Evolutionary conservation across 1,140 invertebrate species (phyloP), one percentile per base, ranked within the genome.

Genomic region (Drosophila sp.): DNA sequence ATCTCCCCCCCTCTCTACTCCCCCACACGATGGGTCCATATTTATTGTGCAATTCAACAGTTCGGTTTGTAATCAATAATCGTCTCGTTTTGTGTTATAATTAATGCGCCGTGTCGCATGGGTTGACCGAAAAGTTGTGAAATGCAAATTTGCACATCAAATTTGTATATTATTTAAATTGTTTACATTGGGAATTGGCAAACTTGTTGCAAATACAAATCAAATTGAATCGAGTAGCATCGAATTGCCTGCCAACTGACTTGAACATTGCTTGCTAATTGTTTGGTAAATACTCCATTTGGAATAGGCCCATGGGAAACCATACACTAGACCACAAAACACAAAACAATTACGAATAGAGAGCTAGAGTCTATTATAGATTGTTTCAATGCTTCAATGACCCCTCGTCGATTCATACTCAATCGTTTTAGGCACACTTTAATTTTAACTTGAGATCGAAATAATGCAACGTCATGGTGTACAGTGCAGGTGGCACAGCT

Each of bases 11-110:
- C 58, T 23, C 23, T 41, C 40, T 55, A 27, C n/a, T 23, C 6
- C 1, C 17, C 1, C 44, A 50, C 6, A 27, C 41, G 25, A 30
- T 33, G 11, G 25, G 30, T 47, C 17, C 11, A 32, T 56, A 58
- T 64, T 7, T 29, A 61, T 67, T 74, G 72, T 57, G 63, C 63
- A 67, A 61, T 65, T 60, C n/a, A 54, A 47, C 55, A 40, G 8
- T 29, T 41, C 30, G 40, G 40, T 75, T 68, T 29, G 58, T 58
- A 75, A 75, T 58, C 72, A 41, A 41, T 54, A 58, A 75, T 62
- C 65, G 65, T 47, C 27, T 41, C 33, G 38, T 58, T 75, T 61
- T 62, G 56, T 44, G 58, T 76, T 76, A 61, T 70, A 73, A 73
- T 72, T 72, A 65, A 44, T 56, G 6, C 5, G 23, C 60, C 55